Conservation (phyloP, 2,888 invertebrate species). For the Thelaira solivaga region DNA sequence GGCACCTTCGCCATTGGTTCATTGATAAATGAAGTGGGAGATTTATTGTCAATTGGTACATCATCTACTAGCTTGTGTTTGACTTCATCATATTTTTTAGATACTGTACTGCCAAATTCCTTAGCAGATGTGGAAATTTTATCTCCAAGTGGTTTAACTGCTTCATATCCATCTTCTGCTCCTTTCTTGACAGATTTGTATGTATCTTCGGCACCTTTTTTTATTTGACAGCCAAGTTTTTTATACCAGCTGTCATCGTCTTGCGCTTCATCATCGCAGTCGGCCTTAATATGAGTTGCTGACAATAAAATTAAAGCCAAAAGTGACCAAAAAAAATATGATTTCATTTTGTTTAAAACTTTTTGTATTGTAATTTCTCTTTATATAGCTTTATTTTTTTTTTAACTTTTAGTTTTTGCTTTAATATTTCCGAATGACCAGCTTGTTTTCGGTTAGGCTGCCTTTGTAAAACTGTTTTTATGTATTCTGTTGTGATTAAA, state of each 20-base stretch:
- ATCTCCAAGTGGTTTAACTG: conserved; percentile 70
- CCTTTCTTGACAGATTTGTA: conserved; percentile 71
- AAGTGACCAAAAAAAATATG: conserved; percentile 59
- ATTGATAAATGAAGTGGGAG: conserved; percentile 39
- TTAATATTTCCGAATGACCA: background rate
- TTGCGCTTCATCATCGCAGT: conserved; percentile 63
- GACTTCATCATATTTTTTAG: conserved; percentile 71
- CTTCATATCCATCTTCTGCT: conserved; percentile 69
- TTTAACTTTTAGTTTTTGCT: background rate
- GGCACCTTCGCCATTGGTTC: conserved; percentile 71
- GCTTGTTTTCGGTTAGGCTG: conserved; percentile 26
- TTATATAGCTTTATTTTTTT: background rate
- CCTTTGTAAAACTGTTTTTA: conserved; percentile 24
- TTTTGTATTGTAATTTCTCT: background rate
- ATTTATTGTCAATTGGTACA: conserved; percentile 11
- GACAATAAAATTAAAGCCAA: conserved; percentile 61
- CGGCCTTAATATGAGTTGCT: conserved; percentile 60
- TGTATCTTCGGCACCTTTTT: conserved; percentile 70
- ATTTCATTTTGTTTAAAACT: conserved; percentile 65
- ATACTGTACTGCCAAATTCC: conserved; percentile 69
- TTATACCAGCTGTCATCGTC: conserved; percentile 69
- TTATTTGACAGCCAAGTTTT: conserved; percentile 71
- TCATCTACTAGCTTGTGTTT: conserved; percentile 72
- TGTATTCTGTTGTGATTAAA: background rate
- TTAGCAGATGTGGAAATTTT: conserved; percentile 72